phyloP scores from a whole-genome alignment of 2,888 invertebrate species.

The Lacanobia oleracea region DNA sequence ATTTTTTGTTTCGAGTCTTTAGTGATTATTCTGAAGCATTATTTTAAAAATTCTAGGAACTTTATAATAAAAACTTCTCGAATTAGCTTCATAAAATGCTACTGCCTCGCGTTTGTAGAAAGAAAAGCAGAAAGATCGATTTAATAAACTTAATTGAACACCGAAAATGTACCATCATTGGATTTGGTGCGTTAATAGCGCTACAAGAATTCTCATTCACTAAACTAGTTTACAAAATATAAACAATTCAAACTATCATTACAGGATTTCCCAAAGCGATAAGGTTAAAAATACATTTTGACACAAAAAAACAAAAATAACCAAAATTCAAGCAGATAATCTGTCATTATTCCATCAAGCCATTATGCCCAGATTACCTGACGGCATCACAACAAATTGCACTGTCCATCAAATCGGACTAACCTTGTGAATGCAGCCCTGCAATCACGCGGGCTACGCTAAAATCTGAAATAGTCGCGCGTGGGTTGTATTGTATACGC shows the following conservation, averaged over 20 bases:
- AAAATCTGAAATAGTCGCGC: conserved; percentile 79
- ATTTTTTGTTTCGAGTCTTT: too few relatives aligned
- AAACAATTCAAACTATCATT: not conserved
- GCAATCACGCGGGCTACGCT: conserved; percentile 66
- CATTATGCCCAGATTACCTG: conserved; percentile 3
- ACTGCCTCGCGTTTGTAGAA: too few relatives aligned
- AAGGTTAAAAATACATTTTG: not conserved
- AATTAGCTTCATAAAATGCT: too few relatives aligned
- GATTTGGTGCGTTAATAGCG: too few relatives aligned
- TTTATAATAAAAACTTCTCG: not conserved
- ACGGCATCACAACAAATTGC: conserved; percentile 24
- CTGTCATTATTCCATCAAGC: conserved; percentile 16
- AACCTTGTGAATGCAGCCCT: conserved; percentile 59
- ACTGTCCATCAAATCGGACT: conserved; percentile 7
- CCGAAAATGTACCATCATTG: too few relatives aligned
- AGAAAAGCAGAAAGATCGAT: too few relatives aligned
- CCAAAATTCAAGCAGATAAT: not conserved
- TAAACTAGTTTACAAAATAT: too few relatives aligned
- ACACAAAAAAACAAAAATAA: not conserved
- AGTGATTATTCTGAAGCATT: too few relatives aligned
- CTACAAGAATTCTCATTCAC: too few relatives aligned
- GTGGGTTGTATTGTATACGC: conserved; percentile 81
- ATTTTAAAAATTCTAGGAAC: not conserved
- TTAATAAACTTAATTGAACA: too few relatives aligned
- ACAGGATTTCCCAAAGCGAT: not conserved